A percentile compares a stretch with the other conserved stretches of the same genome.
phyloP scores from a whole-genome alignment of 2,888 invertebrate genomes.

The Oasisia sp. region DNA sequence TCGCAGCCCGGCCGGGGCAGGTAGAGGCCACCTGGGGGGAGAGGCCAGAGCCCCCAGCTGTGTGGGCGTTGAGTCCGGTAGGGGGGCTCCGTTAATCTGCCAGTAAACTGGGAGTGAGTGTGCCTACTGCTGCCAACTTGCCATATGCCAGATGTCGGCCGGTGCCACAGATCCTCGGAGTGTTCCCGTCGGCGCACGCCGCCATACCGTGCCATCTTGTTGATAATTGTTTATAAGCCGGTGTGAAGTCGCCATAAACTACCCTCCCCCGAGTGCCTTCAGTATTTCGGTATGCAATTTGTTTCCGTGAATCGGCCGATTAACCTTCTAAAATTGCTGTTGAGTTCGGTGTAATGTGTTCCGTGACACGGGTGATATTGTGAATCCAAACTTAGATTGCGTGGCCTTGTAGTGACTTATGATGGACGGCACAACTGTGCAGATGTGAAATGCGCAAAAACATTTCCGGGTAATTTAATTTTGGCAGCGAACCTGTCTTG shows the following conservation, averaged over 20 bases:
- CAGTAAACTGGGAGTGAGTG: background rate
- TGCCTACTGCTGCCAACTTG: background rate
- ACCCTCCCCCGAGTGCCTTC: background rate
- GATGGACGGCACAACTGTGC: background rate
- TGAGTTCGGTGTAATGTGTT: background rate
- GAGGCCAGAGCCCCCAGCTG: background rate
- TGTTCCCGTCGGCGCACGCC: background rate
- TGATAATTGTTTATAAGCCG: background rate
- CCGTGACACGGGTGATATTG: background rate
- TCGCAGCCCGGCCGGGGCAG: background rate
- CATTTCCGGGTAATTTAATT: background rate
- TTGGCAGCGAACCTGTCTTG: background rate
- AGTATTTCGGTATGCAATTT: background rate
- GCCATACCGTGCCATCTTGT: background rate
- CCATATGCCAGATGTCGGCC: background rate
- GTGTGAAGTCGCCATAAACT: background rate
- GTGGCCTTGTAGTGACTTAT: background rate
- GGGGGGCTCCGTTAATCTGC: background rate
- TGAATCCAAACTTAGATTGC: background rate
- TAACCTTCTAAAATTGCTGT: background rate
- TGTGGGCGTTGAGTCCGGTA: background rate
- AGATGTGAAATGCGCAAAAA: background rate
- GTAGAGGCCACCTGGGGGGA: background rate
- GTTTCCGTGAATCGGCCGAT: background rate
- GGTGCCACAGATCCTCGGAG: background rate